Base-by-base conservation (phyloP, 2,888 invertebrate genomes). In the Stramonita haemastoma region DNA sequence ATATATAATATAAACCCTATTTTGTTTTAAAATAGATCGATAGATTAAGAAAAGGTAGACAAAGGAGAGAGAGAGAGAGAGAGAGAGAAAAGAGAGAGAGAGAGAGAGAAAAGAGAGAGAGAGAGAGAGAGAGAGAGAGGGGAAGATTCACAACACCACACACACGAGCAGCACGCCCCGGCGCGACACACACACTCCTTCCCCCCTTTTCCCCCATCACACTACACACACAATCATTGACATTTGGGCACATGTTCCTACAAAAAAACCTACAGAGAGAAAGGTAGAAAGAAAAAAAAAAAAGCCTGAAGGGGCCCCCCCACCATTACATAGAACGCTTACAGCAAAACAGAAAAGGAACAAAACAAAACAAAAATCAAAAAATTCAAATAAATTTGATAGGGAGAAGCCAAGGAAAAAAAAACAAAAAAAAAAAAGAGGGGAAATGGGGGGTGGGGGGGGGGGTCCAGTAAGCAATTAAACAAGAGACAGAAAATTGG, bases 401-500 rank as follows among this genome's bases (percentile, higher is more conserved):
- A n/a, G 56, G 15, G 46, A 46, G 2, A 46, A 46, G 46, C 8
- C 4, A 46, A 46, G 2, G 8, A 8, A 46, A 2, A 8, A 46
- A 46, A 46, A 46, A 46, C 4, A 46, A 46, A 46, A 46, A 46
- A 66, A 22, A 22, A 66, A 66, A 5, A 5, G 66, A 17, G 4
- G 22, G 22, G 22, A 17, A 17, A 17, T 11, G 66, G 66, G 66
- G 66, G 66, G 66, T 11, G n/a, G 66, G 66, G 66, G 66, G 66
- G 66, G 13, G 22, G 60, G 60, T 1, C 2, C 66, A 60, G 87
- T 87, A 60, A 87, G 87, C 87, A 87, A 87, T 87, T 87, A 87
- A 87, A 87, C 87, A 46, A 70, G 87, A 87, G 87, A 34, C n/a
- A 36, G 73, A 73, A 87, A 70, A 87, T 87, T 87, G 70, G 73